phyloP scores from a whole-genome alignment of 2,113 vertebrate genomes.

The Oncorhynchus nerka region DNA sequence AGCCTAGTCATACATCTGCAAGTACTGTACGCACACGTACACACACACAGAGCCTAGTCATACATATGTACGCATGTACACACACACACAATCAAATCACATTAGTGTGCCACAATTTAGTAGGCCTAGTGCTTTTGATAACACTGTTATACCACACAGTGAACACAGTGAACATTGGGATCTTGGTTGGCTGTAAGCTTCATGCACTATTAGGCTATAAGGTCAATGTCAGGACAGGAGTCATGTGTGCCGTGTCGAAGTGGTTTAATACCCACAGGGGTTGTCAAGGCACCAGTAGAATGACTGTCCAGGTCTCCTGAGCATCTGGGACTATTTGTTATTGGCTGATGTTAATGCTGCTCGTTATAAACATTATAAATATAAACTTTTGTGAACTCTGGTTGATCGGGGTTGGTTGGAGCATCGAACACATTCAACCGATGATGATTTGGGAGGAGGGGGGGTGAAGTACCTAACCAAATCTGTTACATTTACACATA shows the following conservation, averaged over 20 bases:
- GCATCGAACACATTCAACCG: slow-evolving; percentile 7
- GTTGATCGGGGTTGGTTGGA: neutral
- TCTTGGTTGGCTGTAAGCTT: neutral
- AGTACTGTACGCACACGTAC: neutral
- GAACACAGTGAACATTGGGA: neutral
- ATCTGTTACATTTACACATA: slow-evolving; percentile 1
- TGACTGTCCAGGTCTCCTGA: neutral
- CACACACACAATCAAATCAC: neutral
- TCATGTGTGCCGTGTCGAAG: no score
- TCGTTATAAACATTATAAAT: neutral
- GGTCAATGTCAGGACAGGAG: neutral
- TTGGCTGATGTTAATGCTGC: neutral
- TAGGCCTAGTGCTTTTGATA: no score
- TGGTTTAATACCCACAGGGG: neutral
- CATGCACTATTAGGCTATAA: neutral
- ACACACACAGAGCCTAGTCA: neutral
- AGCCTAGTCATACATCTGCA: no score
- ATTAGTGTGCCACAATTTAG: no score
- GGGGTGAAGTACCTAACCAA: neutral
- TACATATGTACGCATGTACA: no score
- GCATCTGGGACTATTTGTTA: neutral
- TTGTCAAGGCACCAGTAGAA: neutral
- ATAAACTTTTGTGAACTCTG: neutral
- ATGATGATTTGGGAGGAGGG: no score
- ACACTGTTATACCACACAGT: neutral